Conservation (phyloP, 1,140 invertebrate species). For the Neelides sp. region DNA sequence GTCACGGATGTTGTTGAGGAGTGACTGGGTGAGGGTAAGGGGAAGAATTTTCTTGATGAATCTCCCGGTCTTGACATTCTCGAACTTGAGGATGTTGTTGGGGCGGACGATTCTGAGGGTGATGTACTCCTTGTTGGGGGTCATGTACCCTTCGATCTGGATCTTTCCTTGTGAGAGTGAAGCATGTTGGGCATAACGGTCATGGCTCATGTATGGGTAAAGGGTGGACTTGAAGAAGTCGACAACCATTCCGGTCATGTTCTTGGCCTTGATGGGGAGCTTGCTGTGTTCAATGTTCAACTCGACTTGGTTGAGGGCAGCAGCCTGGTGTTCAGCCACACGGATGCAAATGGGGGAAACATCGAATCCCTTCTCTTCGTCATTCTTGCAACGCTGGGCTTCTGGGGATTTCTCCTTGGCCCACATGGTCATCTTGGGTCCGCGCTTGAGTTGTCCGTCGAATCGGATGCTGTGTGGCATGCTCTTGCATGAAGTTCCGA, state of each 20-base stretch:
- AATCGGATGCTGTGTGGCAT: slow-evolving; percentile 15
- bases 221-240: slow-evolving; percentile 4
- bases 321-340: slow-evolving; percentile 21
- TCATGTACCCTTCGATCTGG: slow-evolving; percentile 6
- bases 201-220: slow-evolving; percentile 12
- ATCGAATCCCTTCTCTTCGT: slow-evolving; percentile 24
- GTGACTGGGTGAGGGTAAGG: slow-evolving; percentile 5
- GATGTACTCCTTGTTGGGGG: slow-evolving; percentile 23
- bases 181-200: slow-evolving; percentile 13
- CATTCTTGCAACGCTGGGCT: slow-evolving; percentile 19
- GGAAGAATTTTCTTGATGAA: slow-evolving; percentile 16
- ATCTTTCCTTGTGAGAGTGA: not conserved
- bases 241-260: slow-evolving; percentile 7
- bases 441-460: slow-evolving; percentile 16
- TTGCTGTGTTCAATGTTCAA: slow-evolving; percentile 3
- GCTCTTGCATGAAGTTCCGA: slow-evolving; percentile 14
- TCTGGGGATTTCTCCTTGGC: slow-evolving; percentile 21
- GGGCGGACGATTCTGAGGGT: slow-evolving; percentile 11
- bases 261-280: slow-evolving; percentile 10
- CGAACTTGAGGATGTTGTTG: slow-evolving; percentile 8
- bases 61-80: slow-evolving; percentile 14
- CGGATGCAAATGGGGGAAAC: slow-evolving; percentile 21
- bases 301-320: slow-evolving; percentile 20
- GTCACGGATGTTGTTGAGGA: not conserved
- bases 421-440: slow-evolving; percentile 25